phyloP scores from a whole-genome alignment of 2,888 invertebrate species.

The Mechanitis messenoides region DNA sequence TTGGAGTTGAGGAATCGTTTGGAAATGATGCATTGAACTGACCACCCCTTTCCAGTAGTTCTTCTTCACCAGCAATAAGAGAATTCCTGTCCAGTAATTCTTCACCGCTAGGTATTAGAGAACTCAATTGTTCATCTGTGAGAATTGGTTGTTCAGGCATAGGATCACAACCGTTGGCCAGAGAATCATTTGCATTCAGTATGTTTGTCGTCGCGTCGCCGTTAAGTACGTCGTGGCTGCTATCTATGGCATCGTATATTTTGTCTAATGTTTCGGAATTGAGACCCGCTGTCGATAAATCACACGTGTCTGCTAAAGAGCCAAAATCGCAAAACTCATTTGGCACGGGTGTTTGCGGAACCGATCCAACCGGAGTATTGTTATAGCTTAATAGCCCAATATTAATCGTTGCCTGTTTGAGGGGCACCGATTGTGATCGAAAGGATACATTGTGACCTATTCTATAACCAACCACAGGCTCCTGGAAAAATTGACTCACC shows the following conservation, averaged over 20 bases:
- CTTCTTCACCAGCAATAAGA: conserved; percentile 58
- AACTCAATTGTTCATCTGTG: conserved; percentile 56
- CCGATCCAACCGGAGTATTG: conserved; percentile 78
- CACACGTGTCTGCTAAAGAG: conserved; percentile 76
- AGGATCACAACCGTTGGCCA: conserved; percentile 62
- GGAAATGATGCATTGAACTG: conserved; percentile 57
- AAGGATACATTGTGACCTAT: conserved; percentile 60
- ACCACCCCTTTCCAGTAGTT: conserved; percentile 43
- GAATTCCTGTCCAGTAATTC: conserved; percentile 49
- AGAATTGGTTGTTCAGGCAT: conserved; percentile 58
- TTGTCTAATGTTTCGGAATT: conserved; percentile 80
- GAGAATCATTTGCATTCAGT: conserved; percentile 48
- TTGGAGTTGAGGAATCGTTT: conserved; percentile 45
- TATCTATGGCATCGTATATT: conserved; percentile 79
- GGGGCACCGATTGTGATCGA: conserved; percentile 88
- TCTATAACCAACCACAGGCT: conserved; percentile 59
- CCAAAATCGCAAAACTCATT: conserved; percentile 84
- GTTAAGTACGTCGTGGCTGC: conserved; percentile 66
- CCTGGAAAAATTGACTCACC: conserved; percentile 79
- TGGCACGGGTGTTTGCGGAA: conserved; percentile 82
- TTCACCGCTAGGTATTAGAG: conserved; percentile 60
- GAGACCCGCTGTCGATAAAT: conserved; percentile 68
- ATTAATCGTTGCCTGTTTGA: conserved; percentile 76
- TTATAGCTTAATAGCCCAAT: conserved; percentile 61
- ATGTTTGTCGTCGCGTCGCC: conserved; percentile 47